These are phyloP conservation scores for Mellilla xanthometata DNA, from an alignment of 2,888 invertebrate species.

Conservation along the genomic window DNA sequence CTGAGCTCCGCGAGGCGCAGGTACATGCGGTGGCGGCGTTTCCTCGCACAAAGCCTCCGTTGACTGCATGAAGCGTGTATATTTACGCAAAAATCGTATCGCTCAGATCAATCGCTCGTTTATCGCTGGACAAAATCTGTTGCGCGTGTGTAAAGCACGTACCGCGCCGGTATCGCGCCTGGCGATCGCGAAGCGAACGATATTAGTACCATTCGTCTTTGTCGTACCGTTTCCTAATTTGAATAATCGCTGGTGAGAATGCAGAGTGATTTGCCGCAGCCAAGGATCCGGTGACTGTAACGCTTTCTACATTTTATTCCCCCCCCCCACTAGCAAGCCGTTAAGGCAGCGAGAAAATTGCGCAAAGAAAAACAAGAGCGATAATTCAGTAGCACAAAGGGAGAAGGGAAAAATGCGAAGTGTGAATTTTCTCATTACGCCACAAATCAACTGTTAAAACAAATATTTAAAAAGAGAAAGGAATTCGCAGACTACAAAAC, in stretches of 20 bases:
- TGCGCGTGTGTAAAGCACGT: conserved; percentile 76
- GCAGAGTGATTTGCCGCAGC: conserved; percentile 69
- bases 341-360: conserved; percentile 29
- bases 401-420: conserved; percentile 60
- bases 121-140: conserved; percentile 72
- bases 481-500: conserved; percentile 76
- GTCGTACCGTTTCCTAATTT: conserved; percentile 80
- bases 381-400: conserved; percentile 51
- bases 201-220: conserved; percentile 82
- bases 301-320: conserved; percentile 26
- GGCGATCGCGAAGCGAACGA: conserved; percentile 70
- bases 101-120: conserved; percentile 71
- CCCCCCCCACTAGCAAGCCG: conserved; percentile 13
- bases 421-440: conserved; percentile 77
- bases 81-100: conserved; percentile 81
- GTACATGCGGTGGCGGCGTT: conserved; percentile 14
- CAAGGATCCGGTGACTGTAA: conserved; percentile 38
- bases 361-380: conserved; percentile 38
- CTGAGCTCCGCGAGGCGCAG: conserved; percentile 6
- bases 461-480: conserved; percentile 79
- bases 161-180: conserved; percentile 63
- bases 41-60: conserved; percentile 47
- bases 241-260: conserved; percentile 81
- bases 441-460: conserved; percentile 81
- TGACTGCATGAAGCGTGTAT: conserved; percentile 63